phyloP scores from a whole-genome alignment of 2,797 vertebrate species.

The Furcifer pardalis region DNA sequence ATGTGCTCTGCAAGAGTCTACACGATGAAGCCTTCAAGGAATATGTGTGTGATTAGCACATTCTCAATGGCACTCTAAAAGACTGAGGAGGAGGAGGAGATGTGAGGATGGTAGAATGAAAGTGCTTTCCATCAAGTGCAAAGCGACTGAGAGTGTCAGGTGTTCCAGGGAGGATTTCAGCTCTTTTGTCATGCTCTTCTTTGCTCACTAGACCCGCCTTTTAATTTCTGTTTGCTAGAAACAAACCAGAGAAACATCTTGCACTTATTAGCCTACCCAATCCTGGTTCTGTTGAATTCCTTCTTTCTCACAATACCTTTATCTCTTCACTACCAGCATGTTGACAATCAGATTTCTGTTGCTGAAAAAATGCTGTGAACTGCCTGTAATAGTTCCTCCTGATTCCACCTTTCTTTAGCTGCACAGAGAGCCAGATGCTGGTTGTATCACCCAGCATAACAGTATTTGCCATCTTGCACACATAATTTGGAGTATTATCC shows the following conservation, averaged over 20 bases:
- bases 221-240: not conserved
- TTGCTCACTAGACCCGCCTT: not conserved
- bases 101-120: not conserved
- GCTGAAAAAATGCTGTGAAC: not conserved
- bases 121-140: not conserved
- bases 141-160: not conserved
- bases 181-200: not conserved
- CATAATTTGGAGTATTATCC: not conserved
- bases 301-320: not conserved
- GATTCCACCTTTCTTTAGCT: not conserved
- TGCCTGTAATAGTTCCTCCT: not conserved
- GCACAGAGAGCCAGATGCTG: not conserved
- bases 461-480: not conserved
- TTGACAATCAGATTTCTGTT: not conserved
- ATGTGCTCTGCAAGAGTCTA: slow-evolving; percentile 6
- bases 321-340: not conserved
- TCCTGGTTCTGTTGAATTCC: not conserved
- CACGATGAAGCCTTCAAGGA: not conserved
- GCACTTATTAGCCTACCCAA: not conserved
- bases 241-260: not conserved
- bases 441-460: not conserved
- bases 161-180: not conserved
- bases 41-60: not conserved
- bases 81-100: not conserved
- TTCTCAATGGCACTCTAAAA: slow-evolving; percentile 11